A percentile compares a stretch with the other conserved stretches of the same genome.
phyloP scores from a whole-genome alignment of 1,140 invertebrate genomes.

The Samia ricini region DNA sequence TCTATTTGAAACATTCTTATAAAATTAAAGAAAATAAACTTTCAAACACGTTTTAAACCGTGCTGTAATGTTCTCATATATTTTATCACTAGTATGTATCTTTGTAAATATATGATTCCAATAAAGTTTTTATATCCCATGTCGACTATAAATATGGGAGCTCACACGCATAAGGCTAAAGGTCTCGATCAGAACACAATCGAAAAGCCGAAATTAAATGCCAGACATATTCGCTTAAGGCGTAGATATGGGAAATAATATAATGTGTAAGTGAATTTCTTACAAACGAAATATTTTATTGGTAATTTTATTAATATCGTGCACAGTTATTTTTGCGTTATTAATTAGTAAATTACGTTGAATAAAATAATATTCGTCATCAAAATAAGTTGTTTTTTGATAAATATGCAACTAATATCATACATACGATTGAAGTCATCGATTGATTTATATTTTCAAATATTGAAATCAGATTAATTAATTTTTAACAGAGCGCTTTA shows the following conservation, averaged over 20 bases:
- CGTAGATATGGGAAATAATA: slow-evolving; percentile 57
- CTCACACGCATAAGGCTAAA: slow-evolving; percentile 45
- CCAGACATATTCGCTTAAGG: slow-evolving; percentile 49
- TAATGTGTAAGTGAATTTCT: slow-evolving; percentile 47
- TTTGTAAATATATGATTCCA: not conserved
- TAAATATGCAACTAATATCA: not conserved
- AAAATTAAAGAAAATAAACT: not conserved
- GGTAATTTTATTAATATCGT: not conserved
- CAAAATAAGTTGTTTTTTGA: not conserved
- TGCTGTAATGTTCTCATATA: no score
- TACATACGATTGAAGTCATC: no score
- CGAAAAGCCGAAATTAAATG: slow-evolving; percentile 61
- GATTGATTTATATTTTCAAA: no score
- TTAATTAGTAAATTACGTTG: no score
- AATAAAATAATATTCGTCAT: no score
- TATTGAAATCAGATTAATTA: no score
- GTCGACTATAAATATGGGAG: slow-evolving; percentile 43
- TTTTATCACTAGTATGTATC: not conserved
- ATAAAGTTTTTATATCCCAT: not conserved
- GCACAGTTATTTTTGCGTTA: not conserved
- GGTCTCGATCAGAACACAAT: slow-evolving; percentile 36
- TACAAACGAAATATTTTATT: slow-evolving; percentile 8
- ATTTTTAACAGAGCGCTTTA: no score
- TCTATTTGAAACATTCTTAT: not conserved
- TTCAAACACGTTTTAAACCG: not conserved